Percentiles rank a stretch among this genome's conserved stretches.
Evolutionary conservation across 2,113 vertebrate species (phyloP).

Genomic region (Chloropsis hardwickii): DNA sequence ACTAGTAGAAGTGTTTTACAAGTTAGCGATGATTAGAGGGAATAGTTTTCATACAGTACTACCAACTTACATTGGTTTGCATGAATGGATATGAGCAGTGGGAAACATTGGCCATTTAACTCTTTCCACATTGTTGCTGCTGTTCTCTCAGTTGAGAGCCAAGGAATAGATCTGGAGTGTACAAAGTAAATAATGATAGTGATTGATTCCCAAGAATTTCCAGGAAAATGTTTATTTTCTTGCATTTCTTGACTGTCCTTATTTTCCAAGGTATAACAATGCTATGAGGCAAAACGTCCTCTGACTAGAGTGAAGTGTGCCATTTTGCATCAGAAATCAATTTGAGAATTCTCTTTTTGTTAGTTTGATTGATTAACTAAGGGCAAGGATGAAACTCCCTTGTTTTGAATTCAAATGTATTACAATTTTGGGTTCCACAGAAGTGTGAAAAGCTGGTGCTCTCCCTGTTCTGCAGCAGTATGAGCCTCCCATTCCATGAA

Average conservation of each 20-base stretch:
- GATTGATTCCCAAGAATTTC: not conserved
- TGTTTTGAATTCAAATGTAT: not conserved
- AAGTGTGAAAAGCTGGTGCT: constrained; percentile 94
- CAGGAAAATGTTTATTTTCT: not conserved
- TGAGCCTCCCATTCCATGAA: constrained; percentile 95
- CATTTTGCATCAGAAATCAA: not conserved
- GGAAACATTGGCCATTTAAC: not conserved
- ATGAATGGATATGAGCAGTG: not conserved
- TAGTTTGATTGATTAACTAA: not conserved
- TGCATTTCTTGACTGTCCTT: not conserved
- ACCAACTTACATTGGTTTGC: not conserved
- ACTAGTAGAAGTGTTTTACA: not conserved
- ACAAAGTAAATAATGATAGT: not conserved
- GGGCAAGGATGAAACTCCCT: not conserved
- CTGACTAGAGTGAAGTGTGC: not conserved
- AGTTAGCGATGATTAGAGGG: not conserved
- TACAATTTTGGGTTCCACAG: constrained; percentile 71
- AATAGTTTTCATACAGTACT: not conserved
- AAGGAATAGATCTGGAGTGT: not conserved
- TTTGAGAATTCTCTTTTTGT: not conserved
- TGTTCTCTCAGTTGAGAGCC: not conserved
- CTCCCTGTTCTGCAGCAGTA: constrained; percentile 87
- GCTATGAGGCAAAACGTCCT: fast-evolving
- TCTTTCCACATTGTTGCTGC: not conserved
- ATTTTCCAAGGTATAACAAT: not conserved